Evolutionary conservation across 2,888 invertebrate species (phyloP), one percentile per base, ranked within the genome.

Genomic region (Hypomecis atomaria): DNA sequence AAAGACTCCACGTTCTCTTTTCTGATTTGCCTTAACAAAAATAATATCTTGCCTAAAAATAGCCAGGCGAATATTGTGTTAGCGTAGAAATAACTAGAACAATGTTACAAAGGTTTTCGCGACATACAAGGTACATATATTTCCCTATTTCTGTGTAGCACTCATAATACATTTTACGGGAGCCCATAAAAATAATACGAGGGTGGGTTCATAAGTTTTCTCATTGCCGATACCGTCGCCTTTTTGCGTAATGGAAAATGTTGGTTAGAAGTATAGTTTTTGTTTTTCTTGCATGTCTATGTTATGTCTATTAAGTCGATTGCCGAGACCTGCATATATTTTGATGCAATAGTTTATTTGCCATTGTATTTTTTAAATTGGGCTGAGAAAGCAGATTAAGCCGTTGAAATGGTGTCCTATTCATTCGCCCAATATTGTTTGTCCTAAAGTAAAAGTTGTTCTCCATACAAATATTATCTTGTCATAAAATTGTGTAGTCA

Each of bases 111-210:
- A 62, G 52, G 34, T 37, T 57, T 60, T 56, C 13, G 13, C 55
- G n/a, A 37, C 44, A 37, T 45, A 62, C 6, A 34, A 57, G 13
- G 45, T 45, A 50, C 50, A 50, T 44, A 50, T 56, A 50, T 44
- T 43, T 44, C 10, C 33, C 34, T 50, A 55, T 50, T 44, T 34
- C 49, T 49, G 55, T 45, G 34, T 33, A 48, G 33, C 55, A 47
- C 53, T 54, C 66, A 59, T 59, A 58, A 60, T 63, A 59, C 53
- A 64, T 65, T 71, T 69, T 69, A 71, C 61, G 67, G 55, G 50
- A 38, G 42, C 42, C 53, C 63, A 67, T 71, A 71, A 71, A 70
- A 68, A 67, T 68, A 65, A 62, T 63, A 67, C 42, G 61, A 56
- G 48, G 62, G 65, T 43, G 52, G 52, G 48, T 48, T 47, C 36